Conservation (phyloP, 2,113 vertebrate species). For the Oriolus oriolus region DNA sequence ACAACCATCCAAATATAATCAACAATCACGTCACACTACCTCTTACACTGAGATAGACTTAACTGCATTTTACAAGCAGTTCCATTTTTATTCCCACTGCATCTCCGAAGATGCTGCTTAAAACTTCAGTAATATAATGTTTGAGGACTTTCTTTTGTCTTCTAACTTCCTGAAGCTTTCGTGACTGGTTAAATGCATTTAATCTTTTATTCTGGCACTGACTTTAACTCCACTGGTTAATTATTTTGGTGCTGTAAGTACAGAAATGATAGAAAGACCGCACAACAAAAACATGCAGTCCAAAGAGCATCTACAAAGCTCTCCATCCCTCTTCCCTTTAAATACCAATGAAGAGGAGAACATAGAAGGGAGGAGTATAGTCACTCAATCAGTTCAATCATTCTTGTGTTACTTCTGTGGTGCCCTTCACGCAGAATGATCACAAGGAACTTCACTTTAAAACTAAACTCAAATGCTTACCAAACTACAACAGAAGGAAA, state of each 20-base stretch:
- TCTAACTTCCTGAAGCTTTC: neutral
- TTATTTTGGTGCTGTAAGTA: neutral
- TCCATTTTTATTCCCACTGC: neutral
- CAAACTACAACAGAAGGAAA: slow-evolving; percentile 58
- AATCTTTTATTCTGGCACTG: neutral
- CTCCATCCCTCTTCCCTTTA: neutral
- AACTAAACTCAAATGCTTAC: slow-evolving; percentile 25
- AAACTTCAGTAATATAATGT: neutral
- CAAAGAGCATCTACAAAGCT: neutral
- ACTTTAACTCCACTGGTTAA: neutral
- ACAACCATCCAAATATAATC: neutral
- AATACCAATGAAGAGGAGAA: neutral
- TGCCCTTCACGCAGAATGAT: slow-evolving; percentile 47
- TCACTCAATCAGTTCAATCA: slow-evolving; percentile 38
- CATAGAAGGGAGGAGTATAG: neutral
- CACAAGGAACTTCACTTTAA: slow-evolving; percentile 48
- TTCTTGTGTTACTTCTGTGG: neutral
- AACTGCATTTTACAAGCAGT: neutral
- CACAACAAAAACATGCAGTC: neutral
- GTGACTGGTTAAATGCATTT: neutral
- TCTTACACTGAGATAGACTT: neutral
- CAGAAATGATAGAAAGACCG: neutral
- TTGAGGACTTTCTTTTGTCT: neutral
- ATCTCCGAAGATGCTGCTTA: neutral
- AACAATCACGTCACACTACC: neutral